Base-by-base conservation (phyloP, 1,140 invertebrate genomes). In the Drosophila sechellia region DNA sequence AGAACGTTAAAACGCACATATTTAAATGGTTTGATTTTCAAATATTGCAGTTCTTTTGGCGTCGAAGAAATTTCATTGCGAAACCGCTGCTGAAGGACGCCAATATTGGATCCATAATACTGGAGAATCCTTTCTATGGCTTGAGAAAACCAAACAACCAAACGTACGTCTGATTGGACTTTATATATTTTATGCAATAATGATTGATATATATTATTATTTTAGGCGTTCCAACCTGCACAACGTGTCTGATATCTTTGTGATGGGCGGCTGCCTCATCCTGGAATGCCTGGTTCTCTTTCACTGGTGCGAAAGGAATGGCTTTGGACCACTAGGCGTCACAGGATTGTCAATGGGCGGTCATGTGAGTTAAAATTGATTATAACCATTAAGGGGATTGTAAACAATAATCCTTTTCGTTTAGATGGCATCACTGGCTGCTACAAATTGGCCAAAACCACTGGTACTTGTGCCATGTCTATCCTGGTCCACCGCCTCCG, bases 261-360 rank as follows among this genome's bases (percentile, higher is more conserved):
- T 99, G 50, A 99, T 99, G 99, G 99, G 99, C 57, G 98, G 97
- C 27, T 98, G 98, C 92, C 93, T 99, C 48, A 97, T 99, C 42
- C 93, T 99, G 68, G 99, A 99, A 93, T 96, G 96, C 8, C 93
- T 98, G 57, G 98, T 97, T 22, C 93, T 99, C 52, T 94, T 99
- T 46, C 96, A 98, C 93, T 99, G 98, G 98, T 98, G 97, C 90
- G 96, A 98, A 92, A 93, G 95, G 53, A 94, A 97, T 90, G 96
- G 96, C 20, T 97, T 96, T 91, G 97, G 97, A 11, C 98, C 98
- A 0, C 93, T 99, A 5, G 98, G 97, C 49, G 94, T 99, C 8
- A 98, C 97, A 20, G 98, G 98, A n/a, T 95, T 99, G 50, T 99
- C 98, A n/a, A 99, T 99, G 98, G 99, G 99, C 61, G 99, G 98